Conservation (phyloP, 1,140 invertebrate genomes). For the Anadara kagoshimensis region DNA sequence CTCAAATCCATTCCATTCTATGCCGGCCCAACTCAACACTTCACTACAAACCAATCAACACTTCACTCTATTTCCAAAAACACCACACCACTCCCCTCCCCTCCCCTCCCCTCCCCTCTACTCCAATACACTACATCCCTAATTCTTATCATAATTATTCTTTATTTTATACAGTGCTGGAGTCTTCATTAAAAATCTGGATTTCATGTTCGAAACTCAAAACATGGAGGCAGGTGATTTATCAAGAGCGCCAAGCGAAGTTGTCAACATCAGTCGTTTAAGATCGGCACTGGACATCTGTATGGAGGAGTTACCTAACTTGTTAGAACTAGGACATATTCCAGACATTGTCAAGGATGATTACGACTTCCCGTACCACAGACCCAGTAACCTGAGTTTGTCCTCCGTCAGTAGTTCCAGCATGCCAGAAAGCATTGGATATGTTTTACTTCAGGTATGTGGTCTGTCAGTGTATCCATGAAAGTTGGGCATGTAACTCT, state of each 20-base stretch:
- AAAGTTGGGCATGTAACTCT: too few species aligned
- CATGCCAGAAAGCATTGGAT: slow-evolving; percentile 70
- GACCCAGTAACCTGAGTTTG: slow-evolving; percentile 65
- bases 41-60: too few species aligned
- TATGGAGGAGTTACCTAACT: slow-evolving; percentile 64
- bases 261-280: slow-evolving; percentile 57
- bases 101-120: too few species aligned
- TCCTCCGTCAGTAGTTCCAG: slow-evolving; percentile 57
- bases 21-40: too few species aligned
- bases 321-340: slow-evolving; percentile 66
- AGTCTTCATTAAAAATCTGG: slow-evolving; percentile 60
- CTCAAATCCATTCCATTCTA: too few species aligned
- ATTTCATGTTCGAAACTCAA: slow-evolving; percentile 68
- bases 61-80: too few species aligned
- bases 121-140: too few species aligned
- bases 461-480: too few species aligned
- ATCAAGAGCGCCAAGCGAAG: slow-evolving; percentile 7
- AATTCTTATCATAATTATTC: too few species aligned
- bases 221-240: slow-evolving; percentile 64
- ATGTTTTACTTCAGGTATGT: slow-evolving; percentile 68
- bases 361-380: slow-evolving; percentile 69
- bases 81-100: too few species aligned
- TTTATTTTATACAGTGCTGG: slow-evolving; percentile 48
- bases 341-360: slow-evolving; percentile 47
- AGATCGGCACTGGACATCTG: slow-evolving; percentile 67